A percentile compares a stretch with the other conserved stretches of the same genome.
Evolutionary conservation across 2,113 vertebrate genomes (phyloP).

Genomic region (Sminthopsis crassicaudata): DNA sequence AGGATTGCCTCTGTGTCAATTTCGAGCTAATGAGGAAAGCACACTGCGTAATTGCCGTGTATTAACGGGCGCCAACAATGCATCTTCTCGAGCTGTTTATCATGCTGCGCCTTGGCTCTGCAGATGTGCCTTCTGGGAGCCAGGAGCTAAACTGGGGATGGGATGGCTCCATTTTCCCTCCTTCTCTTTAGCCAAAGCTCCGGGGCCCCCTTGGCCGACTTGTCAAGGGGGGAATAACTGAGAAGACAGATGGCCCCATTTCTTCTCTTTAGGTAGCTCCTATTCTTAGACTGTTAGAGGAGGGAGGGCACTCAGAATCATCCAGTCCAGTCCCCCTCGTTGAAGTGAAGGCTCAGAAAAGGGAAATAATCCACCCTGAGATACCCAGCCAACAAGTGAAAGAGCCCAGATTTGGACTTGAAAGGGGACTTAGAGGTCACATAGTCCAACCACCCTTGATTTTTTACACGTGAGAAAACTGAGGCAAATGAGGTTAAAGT

Average conservation of each 20-base stretch:
- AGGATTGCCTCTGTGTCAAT: conserved; percentile 67
- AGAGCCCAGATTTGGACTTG: background rate
- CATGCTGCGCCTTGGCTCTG: conserved; percentile 9
- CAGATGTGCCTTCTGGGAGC: conserved; percentile 55
- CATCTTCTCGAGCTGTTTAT: conserved; percentile 17
- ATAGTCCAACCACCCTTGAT: background rate
- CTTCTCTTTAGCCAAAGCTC: background rate
- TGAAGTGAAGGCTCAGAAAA: background rate
- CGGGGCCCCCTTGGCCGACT: background rate
- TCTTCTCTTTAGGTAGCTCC: background rate
- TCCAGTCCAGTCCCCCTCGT: background rate
- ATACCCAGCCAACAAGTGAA: background rate
- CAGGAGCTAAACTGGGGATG: background rate
- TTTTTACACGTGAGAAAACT: background rate
- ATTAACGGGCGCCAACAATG: conserved; percentile 47
- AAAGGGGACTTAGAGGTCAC: background rate
- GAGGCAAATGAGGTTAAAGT: background rate
- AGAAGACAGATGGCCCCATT: background rate
- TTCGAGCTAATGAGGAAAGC: conserved; percentile 71
- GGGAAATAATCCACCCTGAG: background rate
- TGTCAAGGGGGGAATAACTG: background rate
- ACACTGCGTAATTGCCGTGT: conserved; percentile 61
- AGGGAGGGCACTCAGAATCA: background rate
- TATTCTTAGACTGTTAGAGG: background rate
- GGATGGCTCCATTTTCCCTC: fast-evolving